Evolutionary conservation across 2,888 invertebrate species (phyloP).

Genomic region (Falcaria lacertinaria): DNA sequence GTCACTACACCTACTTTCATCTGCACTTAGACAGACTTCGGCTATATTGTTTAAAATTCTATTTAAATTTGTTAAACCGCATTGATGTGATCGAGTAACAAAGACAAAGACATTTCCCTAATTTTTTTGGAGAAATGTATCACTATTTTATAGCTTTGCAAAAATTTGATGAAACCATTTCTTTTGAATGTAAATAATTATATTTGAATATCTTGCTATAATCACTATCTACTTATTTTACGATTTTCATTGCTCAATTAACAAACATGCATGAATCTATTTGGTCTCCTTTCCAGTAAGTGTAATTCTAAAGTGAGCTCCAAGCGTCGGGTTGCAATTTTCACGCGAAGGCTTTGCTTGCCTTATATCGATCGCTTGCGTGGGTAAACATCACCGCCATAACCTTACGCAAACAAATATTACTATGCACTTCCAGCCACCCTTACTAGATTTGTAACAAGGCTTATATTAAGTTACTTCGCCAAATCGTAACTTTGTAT

Average conservation of each 20-base stretch:
- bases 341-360: conserved; percentile 63
- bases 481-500: conserved; percentile 9
- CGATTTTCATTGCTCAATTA: no score
- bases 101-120: no score
- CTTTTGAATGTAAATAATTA: no score
- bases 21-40: no score
- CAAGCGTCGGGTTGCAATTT: conserved; percentile 67
- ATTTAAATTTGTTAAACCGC: no score
- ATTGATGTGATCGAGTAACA: no score
- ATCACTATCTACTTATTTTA: no score
- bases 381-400: conserved; percentile 72
- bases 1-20: neutral
- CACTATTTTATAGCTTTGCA: no score
- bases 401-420: conserved; percentile 42
- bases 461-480: conserved; percentile 9
- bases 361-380: conserved; percentile 73
- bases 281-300: conserved; percentile 41
- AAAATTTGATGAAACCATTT: no score
- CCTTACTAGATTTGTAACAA: conserved; percentile 14
- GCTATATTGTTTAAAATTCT: no score
- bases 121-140: no score
- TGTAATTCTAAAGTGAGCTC: conserved; percentile 37
- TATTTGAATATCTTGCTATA: no score
- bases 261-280: conserved; percentile 14
- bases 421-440: conserved; percentile 10